Base-by-base conservation (phyloP, 1,140 invertebrate species). In the Acyrthosiphon pisum region DNA sequence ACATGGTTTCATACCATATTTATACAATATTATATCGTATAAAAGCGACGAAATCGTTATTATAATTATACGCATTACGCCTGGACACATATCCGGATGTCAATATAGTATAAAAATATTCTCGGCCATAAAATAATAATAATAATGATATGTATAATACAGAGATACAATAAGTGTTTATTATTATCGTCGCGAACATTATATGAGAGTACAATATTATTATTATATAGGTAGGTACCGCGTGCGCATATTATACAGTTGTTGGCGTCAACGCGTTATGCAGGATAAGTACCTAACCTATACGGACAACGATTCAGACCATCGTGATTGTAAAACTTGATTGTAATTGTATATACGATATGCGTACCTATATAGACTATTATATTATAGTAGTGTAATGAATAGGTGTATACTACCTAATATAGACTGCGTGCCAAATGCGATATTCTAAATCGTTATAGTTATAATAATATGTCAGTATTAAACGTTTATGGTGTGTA, bases 221-320 rank as follows among this genome's bases (percentile, higher is more conserved):
- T 76, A 35, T 76, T 76, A n/a, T n/a, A 76, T 76, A 35, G n/a
- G 30, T 56, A 56, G 7, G 26, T 6, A 76, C n/a, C 14, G 9
- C 48, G 48, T 1, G 48, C 48, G 1, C 48, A 46, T 46, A 46
- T 14, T 14, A 18, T n/a, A 2, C 60, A 76, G 60, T 76, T 18
- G 60, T 76, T 76, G 60, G 60, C 60, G 60, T 76, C 60, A 76
- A 76, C 60, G 60, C 30, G 60, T 76, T 76, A n/a, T 76, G 60
- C 60, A 18, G 60, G 30, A 76, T n/a, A 68, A 30, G 48, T 53
- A 53, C 18, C 2, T 22, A 20, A 41, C 41, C 41, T 53, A 11
- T 60, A 68, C 60, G 30, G 2, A 7, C 26, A 11, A 18, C 37
- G 37, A 46, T 86, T 83, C 35, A 37, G 35, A 37, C 76, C n/a